Conservation (phyloP, 2,888 invertebrate genomes). For the Cheilosia vernalis region DNA sequence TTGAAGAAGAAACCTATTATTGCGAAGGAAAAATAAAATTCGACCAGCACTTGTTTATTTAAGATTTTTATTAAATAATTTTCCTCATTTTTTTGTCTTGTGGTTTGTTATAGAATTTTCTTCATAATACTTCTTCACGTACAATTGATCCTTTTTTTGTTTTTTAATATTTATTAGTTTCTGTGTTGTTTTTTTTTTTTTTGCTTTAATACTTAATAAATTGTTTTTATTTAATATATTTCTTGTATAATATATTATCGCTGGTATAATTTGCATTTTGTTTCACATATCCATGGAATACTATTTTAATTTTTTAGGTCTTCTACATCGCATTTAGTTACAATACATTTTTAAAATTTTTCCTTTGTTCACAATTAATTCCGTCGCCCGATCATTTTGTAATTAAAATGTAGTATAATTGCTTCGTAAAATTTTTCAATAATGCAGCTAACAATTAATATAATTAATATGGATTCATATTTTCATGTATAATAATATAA, state of each 20-base stretch:
- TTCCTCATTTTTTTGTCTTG: conserved; percentile 47
- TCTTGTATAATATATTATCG: conserved; percentile 74
- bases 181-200: conserved; percentile 6
- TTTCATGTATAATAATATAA: conserved; percentile 70
- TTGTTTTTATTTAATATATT: conserved; percentile 52
- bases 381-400: conserved; percentile 30
- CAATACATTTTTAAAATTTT: conserved; percentile 30
- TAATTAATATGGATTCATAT: conserved; percentile 68
- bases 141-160: conserved; percentile 71
- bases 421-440: conserved; percentile 49
- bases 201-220: conserved; percentile 46
- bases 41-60: conserved; percentile 37
- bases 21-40: conserved; percentile 12
- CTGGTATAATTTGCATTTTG: conserved; percentile 74
- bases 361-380: conserved; percentile 41
- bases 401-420: conserved; percentile 40
- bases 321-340: conserved; percentile 47
- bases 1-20: too few species aligned
- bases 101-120: conserved; percentile 62
- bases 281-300: conserved; percentile 68
- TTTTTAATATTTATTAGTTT: conserved; percentile 52
- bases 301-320: conserved; percentile 30
- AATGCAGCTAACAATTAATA: conserved; percentile 72
- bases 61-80: conserved; percentile 72
- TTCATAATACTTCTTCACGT: conserved; percentile 52